Conservation (phyloP, 2,888 invertebrate species). For the Mythimna loreyi region DNA sequence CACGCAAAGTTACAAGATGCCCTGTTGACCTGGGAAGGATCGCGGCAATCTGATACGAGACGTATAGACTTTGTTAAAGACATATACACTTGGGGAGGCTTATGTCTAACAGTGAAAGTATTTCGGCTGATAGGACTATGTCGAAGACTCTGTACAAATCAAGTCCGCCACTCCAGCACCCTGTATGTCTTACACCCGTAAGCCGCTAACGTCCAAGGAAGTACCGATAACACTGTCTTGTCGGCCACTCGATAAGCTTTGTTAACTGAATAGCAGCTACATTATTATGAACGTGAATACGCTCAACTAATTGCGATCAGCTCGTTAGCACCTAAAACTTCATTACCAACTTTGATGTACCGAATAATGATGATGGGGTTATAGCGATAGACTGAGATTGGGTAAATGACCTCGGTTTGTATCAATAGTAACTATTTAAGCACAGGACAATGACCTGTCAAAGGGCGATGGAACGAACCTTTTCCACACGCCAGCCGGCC, state of each 20-base stretch:
- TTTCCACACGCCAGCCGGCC: background rate
- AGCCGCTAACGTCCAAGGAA: conserved; percentile 74
- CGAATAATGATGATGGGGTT: conserved; percentile 29
- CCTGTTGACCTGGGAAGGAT: no score
- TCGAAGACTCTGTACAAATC: background rate
- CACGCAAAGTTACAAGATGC: no score
- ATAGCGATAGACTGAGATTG: conserved; percentile 21
- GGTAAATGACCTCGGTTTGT: conserved; percentile 7
- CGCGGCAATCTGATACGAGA: no score
- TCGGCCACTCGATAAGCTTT: conserved; percentile 74
- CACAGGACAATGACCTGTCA: background rate
- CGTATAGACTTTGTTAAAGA: no score
- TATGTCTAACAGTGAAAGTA: no score
- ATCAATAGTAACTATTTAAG: background rate
- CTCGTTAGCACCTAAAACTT: conserved; percentile 55
- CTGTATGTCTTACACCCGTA: conserved; percentile 54
- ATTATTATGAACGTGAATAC: conserved; percentile 45
- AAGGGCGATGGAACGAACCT: background rate
- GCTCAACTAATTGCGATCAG: conserved; percentile 56
- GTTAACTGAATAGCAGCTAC: conserved; percentile 66
- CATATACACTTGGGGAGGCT: no score
- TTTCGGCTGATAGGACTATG: no score
- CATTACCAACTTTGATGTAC: conserved; percentile 50
- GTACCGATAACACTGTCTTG: conserved; percentile 72
- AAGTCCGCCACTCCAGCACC: background rate